Percentiles rank a stretch among this genome's conserved stretches.
phyloP scores from a whole-genome alignment of 2,797 vertebrate species.

The Coluber constrictor region DNA sequence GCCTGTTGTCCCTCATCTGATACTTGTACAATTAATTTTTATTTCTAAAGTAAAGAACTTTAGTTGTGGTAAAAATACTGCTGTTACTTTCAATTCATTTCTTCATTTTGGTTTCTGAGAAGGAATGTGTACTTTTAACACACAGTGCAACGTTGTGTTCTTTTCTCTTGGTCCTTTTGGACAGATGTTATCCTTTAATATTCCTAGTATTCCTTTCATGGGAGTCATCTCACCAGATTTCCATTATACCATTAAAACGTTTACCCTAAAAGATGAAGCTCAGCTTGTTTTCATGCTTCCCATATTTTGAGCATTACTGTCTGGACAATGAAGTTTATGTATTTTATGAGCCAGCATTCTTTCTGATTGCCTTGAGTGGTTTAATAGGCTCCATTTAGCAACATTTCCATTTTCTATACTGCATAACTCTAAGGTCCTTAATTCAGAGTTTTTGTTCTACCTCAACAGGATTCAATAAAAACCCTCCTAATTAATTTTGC shows the following conservation, averaged over 20 bases:
- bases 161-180: neutral
- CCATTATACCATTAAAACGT: neutral
- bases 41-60: neutral
- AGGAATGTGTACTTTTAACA: neutral
- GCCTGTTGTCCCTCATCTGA: neutral
- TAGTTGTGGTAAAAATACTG: neutral
- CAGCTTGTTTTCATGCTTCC: neutral
- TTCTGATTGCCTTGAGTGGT: neutral
- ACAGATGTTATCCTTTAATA: neutral
- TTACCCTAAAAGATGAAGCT: neutral
- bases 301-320: neutral
- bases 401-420: neutral
- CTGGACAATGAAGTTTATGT: neutral
- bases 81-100: neutral
- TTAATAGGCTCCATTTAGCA: neutral
- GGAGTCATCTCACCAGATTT: neutral
- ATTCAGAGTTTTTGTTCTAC: neutral
- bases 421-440: neutral
- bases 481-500: neutral
- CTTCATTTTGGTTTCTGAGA: neutral
- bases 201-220: neutral
- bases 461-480: neutral
- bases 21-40: neutral
- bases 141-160: neutral
- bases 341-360: neutral